Evolutionary conservation across 1,140 invertebrate genomes (phyloP).

Genomic region (Mya arenaria): DNA sequence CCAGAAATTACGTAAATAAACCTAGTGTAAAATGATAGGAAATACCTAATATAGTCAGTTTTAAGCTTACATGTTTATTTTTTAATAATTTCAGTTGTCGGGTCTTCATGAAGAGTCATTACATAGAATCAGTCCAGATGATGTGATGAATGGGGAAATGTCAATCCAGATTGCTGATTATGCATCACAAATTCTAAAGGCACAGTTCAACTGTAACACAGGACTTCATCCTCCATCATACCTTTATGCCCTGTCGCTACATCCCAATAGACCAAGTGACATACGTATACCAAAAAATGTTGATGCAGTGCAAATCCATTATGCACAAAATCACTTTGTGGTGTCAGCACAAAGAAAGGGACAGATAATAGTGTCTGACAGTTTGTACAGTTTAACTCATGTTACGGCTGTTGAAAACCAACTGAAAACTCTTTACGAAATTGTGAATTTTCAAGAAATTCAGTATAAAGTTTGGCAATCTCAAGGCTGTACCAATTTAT

Average conservation of each 20-base stretch:
- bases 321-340: constrained; percentile 4
- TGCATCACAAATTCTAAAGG: background rate
- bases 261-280: constrained; percentile 8
- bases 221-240: background rate
- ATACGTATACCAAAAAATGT: constrained; percentile 11
- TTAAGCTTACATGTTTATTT: background rate
- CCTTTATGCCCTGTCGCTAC: constrained; percentile 4
- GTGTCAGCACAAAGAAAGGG: constrained; percentile 16
- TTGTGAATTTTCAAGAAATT: constrained; percentile 8
- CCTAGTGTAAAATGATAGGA: no score
- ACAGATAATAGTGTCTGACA: background rate
- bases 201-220: background rate
- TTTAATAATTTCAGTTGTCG: background rate
- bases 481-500: constrained; percentile 11
- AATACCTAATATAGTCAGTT: no score
- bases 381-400: constrained; percentile 3
- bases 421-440: constrained; percentile 20
- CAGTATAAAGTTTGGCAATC: constrained; percentile 20
- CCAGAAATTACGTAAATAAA: no score
- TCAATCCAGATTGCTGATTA: background rate
- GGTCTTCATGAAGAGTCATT: background rate
- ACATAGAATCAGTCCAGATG: background rate
- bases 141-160: background rate
- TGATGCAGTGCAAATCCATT: constrained; percentile 11
- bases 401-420: constrained; percentile 1